These are phyloP conservation scores for Serripes groenlandicus DNA, from an alignment of 2,888 invertebrate genomes.

Conservation along the genomic window DNA sequence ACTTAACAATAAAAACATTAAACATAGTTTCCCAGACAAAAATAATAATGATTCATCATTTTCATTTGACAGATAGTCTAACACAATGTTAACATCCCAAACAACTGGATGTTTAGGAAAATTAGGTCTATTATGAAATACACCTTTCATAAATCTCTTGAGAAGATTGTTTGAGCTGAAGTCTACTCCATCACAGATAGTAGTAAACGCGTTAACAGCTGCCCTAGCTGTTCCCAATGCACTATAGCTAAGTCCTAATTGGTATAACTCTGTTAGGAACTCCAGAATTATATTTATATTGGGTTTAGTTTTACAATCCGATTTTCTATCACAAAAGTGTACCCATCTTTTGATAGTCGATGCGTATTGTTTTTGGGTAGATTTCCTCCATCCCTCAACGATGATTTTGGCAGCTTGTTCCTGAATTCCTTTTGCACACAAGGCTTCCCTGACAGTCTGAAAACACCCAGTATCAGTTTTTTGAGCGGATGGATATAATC, in stretches of 20 bases:
- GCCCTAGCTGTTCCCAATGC: too few species aligned
- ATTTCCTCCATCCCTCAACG: constrained; percentile 50
- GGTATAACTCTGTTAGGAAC: constrained; percentile 45
- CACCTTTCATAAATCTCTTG: constrained; percentile 53
- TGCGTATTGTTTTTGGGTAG: constrained; percentile 57
- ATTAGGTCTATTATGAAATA: constrained; percentile 45
- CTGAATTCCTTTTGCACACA: constrained; percentile 46
- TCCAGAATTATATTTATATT: constrained; percentile 14
- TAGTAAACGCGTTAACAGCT: too few species aligned
- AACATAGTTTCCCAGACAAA: constrained; percentile 44
- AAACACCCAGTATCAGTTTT: too few species aligned
- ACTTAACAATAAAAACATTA: too few species aligned
- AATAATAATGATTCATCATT: constrained; percentile 24
- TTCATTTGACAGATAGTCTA: constrained; percentile 31
- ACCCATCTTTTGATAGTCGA: constrained; percentile 56
- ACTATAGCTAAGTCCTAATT: constrained; percentile 45
- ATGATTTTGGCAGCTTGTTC: constrained; percentile 43
- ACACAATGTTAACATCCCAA: constrained; percentile 57
- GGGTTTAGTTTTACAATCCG: constrained; percentile 27
- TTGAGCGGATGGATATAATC: too few species aligned
- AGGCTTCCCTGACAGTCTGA: constrained; percentile 58
- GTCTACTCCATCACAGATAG: constrained; percentile 21
- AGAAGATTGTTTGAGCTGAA: constrained; percentile 31
- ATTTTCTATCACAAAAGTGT: constrained; percentile 22
- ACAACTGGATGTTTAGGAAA: constrained; percentile 47